Evolutionary conservation across 2,113 vertebrate species (phyloP), one percentile per base, ranked within the genome.

Genomic region (Axis porcinus): DNA sequence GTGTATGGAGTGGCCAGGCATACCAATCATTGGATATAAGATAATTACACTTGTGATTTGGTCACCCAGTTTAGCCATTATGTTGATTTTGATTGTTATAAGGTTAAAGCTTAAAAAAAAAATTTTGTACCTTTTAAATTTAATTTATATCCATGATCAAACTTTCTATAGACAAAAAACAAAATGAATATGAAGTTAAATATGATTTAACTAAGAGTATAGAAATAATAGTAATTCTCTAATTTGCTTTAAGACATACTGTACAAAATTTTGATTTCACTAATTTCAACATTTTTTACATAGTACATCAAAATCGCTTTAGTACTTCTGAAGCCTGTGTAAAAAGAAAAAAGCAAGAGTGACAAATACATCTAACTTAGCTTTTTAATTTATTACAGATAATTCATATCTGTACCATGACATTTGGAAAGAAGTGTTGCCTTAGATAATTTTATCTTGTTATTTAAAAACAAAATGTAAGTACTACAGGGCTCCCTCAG

Each of bases 111-210:
- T 21, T 52, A 6, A 74, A 74, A 70, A 67, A 1, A 52, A 64
- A 60, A 74, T 88, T 89, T 50, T 94, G 2, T 14, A 81, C 28
- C 1, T 94, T 60, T 85, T 50, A 88, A 88, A 2, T 93, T 84
- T 92, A 92, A 62, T 85, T 95, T 62, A 62, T 58, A 86, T 12
- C 43, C 36, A 74, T 40, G 19, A 45, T 84, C n/a, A 7, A 30
- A 85, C 36, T 54, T 84, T 95, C 91, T 84, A 54, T 91, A 88
- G 40, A 86, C 19, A 64, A 64, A 95, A 90, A 19, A 0, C 36
- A 89, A 88, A 89, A 85, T 85, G 30, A 94, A 92, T 36, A 62
- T 81, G 7, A 94, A 94, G 45, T 91, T 60, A 91, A 92, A 54
- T 67, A 9, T 74, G 62, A 64, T 30, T 70, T 95, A 79, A 74